Evolutionary conservation across 2,888 invertebrate species (phyloP).

Genomic region (Tetragonula carbonaria): DNA sequence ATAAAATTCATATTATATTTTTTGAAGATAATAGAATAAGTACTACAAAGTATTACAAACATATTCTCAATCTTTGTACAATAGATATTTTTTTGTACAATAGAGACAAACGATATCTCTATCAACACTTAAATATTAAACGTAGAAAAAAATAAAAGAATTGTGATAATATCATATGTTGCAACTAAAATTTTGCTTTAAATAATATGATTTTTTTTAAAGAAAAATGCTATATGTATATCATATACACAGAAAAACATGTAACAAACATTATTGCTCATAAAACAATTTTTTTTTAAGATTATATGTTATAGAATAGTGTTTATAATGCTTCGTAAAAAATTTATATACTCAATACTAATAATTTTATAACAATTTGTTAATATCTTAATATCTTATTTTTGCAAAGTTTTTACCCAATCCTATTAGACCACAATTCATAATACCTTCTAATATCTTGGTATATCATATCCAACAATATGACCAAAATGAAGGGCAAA

Average conservation of each 20-base stretch:
- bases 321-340: constrained; percentile 63
- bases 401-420: constrained; percentile 47
- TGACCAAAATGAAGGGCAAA: constrained; percentile 59
- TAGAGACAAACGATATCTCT: constrained; percentile 7
- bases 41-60: constrained; percentile 62
- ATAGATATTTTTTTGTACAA: neutral
- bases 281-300: constrained; percentile 15
- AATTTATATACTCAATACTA: constrained; percentile 41
- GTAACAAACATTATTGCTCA: constrained; percentile 11
- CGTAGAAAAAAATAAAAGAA: neutral
- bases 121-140: neutral
- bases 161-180: neutral
- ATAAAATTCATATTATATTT: constrained; percentile 22
- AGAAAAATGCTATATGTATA: neutral
- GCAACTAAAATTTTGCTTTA: neutral
- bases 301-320: constrained; percentile 42
- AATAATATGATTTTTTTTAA: neutral
- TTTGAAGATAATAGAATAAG: constrained; percentile 31
- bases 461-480: constrained; percentile 56
- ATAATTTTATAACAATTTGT: constrained; percentile 34
- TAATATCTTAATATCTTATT: constrained; percentile 38
- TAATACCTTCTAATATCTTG: constrained; percentile 55
- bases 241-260: neutral
- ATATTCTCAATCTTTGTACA: constrained; percentile 37
- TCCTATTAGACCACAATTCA: constrained; percentile 50